Conservation (phyloP, 35 echinoderm and acorn worm species). For the Holothuria glaberrima region DNA sequence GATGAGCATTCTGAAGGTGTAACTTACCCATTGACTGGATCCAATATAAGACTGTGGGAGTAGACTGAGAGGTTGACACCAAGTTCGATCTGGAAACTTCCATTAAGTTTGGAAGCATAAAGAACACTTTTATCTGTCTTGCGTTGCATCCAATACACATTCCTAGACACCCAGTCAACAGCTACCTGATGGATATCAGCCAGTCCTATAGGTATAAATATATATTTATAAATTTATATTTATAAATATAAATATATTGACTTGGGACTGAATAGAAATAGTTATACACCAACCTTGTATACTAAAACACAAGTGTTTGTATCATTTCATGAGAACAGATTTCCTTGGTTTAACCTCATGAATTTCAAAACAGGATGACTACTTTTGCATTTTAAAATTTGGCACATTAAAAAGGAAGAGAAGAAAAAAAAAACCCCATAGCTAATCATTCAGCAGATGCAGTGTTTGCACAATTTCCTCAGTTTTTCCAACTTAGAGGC, state of each 20-base stretch:
- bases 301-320: not conserved
- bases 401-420: too few relatives aligned
- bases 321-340: too few relatives aligned
- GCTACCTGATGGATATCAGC: constrained; percentile 66
- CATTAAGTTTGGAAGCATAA: constrained; percentile 70
- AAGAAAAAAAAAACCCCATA: too few relatives aligned
- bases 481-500: too few relatives aligned
- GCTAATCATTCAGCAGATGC: too few relatives aligned
- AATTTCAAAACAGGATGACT: too few relatives aligned
- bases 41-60: constrained; percentile 69
- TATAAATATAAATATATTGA: not conserved
- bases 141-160: constrained; percentile 84
- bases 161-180: constrained; percentile 88
- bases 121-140: constrained; percentile 44
- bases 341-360: too few relatives aligned
- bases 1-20: too few relatives aligned
- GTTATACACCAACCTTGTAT: not conserved
- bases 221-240: too few relatives aligned
- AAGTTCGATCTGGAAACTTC: constrained; percentile 74
- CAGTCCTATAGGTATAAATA: constrained; percentile 59
- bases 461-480: too few relatives aligned
- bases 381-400: too few relatives aligned
- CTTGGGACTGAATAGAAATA: not conserved
- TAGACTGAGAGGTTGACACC: constrained; percentile 34
- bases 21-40: constrained; percentile 74